Evolutionary conservation across 2,113 vertebrate species (phyloP), one percentile per base, ranked within the genome.

Genomic region (Bungarus multicinctus): DNA sequence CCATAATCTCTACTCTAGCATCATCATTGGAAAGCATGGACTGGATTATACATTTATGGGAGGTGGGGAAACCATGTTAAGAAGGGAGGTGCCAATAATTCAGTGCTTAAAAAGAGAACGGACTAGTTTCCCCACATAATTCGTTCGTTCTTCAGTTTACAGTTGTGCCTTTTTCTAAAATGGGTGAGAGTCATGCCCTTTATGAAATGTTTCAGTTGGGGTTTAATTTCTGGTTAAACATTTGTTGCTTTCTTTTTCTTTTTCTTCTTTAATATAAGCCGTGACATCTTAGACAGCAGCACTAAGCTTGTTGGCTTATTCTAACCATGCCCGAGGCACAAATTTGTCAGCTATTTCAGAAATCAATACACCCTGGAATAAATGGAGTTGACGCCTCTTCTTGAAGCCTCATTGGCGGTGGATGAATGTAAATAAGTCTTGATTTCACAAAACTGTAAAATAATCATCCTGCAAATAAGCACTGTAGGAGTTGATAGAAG

Each of bases 391-490:
- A 94, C 23, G 2, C 1, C 43, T 8, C 91, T 93, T 95, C 88
- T 74, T 16, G 91, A 20, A 39, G 64, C 22, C 53, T 88, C 60
- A 18, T 54, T 34, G 50, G 25, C 30, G 88, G 89, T 69, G 22
- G 54, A 1, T 92, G 92, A 95, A 89, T 47, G 89, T 91, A 95
- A 93, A 91, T 27, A 95, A 14, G 91, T n/a, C 89, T 52, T 93
- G 92, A 91, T 0, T 25, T 89, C 50, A 53, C 89, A 54, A 90
- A 94, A 89, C 30, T 0, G 0, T 12, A 9, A 74, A 18, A 90
- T 60, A 91, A 89, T 85, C 23, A 90, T 81, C 30, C 14, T 53
- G 90, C 93, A 93, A 95, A 94, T 92, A 93, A 94, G 88, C 1
- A 8, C 1, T 47, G 1, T 74, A 14, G 90, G 43, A 89, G 50